Evolutionary conservation across 2,113 vertebrate genomes (phyloP).

Genomic region (Suricata suricatta): DNA sequence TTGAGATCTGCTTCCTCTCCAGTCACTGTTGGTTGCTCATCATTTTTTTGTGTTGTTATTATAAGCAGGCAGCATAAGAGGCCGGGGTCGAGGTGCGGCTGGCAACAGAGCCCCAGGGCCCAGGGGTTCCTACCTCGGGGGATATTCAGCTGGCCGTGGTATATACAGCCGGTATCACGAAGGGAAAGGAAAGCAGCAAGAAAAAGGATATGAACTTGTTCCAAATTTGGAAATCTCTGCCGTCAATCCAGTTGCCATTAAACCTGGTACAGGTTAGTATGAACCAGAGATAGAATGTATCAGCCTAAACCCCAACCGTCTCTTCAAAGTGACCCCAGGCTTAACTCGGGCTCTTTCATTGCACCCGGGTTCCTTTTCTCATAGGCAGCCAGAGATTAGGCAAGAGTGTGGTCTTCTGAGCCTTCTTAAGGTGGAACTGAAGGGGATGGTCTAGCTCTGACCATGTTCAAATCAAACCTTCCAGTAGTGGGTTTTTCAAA

Average conservation of each 20-base stretch:
- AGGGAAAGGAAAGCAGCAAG: constrained; percentile 96
- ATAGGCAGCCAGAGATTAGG: neutral
- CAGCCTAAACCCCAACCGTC: neutral
- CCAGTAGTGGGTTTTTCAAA: neutral
- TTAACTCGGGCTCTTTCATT: neutral
- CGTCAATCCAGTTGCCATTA: constrained; percentile 95
- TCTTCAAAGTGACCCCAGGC: neutral
- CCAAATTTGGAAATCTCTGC: constrained; percentile 94
- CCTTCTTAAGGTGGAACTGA: neutral
- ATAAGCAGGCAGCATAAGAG: constrained; percentile 99
- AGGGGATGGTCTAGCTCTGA: neutral
- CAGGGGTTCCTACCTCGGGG: constrained; percentile 97
- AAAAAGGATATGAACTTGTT: constrained; percentile 97
- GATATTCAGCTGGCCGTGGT: constrained; percentile 98
- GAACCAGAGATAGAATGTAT: neutral
- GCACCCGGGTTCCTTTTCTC: neutral
- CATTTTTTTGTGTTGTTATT: constrained; percentile 86
- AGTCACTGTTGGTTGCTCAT: constrained; percentile 64
- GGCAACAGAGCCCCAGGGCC: constrained; percentile 96
- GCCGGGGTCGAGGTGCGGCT: constrained; percentile 95
- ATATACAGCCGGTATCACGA: constrained; percentile 99
- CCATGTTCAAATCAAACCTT: neutral
- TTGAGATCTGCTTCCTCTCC: fast-evolving
- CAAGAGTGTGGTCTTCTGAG: neutral
- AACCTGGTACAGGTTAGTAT: constrained; percentile 97